A percentile compares a stretch with the other conserved stretches of the same genome.
Conservation (phyloP, 2,113 vertebrate genomes). For the Caretta caretta region DNA sequence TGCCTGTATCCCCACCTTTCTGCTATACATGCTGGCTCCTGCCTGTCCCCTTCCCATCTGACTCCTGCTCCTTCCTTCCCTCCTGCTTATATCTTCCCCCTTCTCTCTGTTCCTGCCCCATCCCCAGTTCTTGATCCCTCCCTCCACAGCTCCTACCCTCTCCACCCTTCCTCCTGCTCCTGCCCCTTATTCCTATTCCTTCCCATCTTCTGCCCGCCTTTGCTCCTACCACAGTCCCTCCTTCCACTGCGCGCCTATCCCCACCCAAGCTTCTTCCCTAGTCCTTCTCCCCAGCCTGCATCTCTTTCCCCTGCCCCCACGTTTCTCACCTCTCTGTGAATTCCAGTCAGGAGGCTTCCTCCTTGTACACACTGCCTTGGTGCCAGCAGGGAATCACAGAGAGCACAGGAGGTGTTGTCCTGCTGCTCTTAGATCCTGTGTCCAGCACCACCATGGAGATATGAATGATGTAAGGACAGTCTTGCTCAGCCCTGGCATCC, state of each 20-base stretch:
- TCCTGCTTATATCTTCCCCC: not conserved
- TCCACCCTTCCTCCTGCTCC: not conserved
- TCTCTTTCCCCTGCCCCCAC: not conserved
- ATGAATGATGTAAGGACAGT: accelerated
- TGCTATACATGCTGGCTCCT: not conserved
- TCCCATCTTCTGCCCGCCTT: not conserved
- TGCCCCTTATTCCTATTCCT: not conserved
- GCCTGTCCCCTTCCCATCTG: not conserved
- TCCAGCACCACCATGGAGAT: not conserved
- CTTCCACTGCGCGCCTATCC: not conserved
- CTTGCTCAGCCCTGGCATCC: not conserved
- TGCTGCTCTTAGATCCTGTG: not conserved
- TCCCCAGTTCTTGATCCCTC: not conserved
- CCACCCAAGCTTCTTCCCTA: not conserved
- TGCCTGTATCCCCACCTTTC: not conserved
- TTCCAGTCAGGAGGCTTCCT: not conserved
- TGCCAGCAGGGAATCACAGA: not conserved
- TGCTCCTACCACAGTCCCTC: not conserved
- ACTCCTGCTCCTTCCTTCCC: not conserved
- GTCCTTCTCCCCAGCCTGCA: not conserved
- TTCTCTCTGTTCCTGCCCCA: not conserved
- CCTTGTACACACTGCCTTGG: not conserved
- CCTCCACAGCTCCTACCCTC: not conserved
- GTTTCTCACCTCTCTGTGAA: not conserved
- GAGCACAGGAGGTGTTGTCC: not conserved